Percentiles rank a stretch among this genome's conserved stretches.
phyloP scores from a whole-genome alignment of 1,140 invertebrate genomes.

The Monomorium pharaonis region DNA sequence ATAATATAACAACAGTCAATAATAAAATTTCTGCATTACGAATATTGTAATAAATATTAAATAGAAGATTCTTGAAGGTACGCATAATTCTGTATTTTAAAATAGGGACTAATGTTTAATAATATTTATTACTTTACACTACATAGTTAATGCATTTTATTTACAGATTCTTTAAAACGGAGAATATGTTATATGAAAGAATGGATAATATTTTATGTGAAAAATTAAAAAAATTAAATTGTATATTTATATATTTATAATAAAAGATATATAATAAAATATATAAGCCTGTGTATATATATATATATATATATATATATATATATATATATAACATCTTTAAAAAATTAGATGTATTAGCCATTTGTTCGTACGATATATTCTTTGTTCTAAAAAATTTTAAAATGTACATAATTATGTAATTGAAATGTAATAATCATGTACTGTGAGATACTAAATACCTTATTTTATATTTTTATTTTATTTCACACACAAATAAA shows the following conservation, averaged over 20 bases:
- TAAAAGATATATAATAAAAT: not conserved
- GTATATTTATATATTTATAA: not conserved
- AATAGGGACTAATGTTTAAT: not conserved
- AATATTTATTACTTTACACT: conserved; percentile 6
- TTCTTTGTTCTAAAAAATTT: no score
- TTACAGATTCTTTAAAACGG: not conserved
- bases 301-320: not conserved
- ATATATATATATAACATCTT: not conserved
- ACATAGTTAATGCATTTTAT: not conserved
- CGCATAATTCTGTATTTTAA: conserved; percentile 15
- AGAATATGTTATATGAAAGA: not conserved
- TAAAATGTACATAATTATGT: no score
- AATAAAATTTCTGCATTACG: not conserved
- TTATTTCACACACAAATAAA: no score
- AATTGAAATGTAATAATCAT: no score
- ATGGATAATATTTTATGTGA: not conserved
- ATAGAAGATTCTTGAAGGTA: conserved; percentile 17
- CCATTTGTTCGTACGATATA: no score
- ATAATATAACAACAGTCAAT: not conserved
- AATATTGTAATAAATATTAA: conserved; percentile 22
- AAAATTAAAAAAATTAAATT: not conserved
- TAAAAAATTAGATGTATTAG: not conserved
- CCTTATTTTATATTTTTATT: no score
- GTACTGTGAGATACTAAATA: no score
- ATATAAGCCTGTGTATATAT: conserved; percentile 7